Evolutionary conservation across 1,140 invertebrate genomes (phyloP), one percentile per base, ranked within the genome.

Genomic region (Leptinotarsa undecemlineata): DNA sequence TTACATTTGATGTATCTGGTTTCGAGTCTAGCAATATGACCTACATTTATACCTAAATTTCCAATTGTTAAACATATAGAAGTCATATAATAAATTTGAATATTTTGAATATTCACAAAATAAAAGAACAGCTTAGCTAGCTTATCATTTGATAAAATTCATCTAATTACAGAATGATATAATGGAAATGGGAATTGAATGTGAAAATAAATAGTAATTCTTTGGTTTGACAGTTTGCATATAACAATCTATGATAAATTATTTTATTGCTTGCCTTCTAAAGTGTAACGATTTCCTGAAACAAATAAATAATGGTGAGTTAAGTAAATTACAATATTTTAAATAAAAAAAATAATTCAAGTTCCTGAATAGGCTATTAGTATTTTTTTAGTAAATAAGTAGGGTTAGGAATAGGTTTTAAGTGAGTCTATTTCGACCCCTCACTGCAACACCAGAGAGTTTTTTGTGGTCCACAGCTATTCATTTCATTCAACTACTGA

Each of bases 191-290:
- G n/a, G 20, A 60, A 51, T 19, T 42, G n/a, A 68, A 68, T 68
- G 47, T 47, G 33, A 20, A 72, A 72, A 72, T 72, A 72, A 72
- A 72, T 72, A 72, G 15, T 57, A 17, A 72, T 72, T 72, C 71
- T 72, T 72, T 72, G 71, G 71, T 72, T 23, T 51, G 19, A 42
- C 14, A 69, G 51, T 51, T 69, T 69, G 21, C 48, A 47, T 42
- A 42, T 42, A 20, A 48, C 68, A 48, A 33, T 23, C 8, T 17
- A 68, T 26, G 48, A 11, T 69, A 69, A 19, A 19, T 17, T 69
- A 69, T 57, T 19, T 69, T 69, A 69, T 69, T 69, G 68, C 68
- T 69, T 42, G 33, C 33, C 68, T 19, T 48, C 68, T 47, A 19
- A 4, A n/a, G 48, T 69, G 48, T 48, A n/a, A 48, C 11, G 68